Percentiles rank a stretch among this genome's conserved stretches.
These are phyloP conservation scores for Hydroisotoma schaefferi DNA, from an alignment of 2,888 invertebrate species.

Conservation along the genomic window DNA sequence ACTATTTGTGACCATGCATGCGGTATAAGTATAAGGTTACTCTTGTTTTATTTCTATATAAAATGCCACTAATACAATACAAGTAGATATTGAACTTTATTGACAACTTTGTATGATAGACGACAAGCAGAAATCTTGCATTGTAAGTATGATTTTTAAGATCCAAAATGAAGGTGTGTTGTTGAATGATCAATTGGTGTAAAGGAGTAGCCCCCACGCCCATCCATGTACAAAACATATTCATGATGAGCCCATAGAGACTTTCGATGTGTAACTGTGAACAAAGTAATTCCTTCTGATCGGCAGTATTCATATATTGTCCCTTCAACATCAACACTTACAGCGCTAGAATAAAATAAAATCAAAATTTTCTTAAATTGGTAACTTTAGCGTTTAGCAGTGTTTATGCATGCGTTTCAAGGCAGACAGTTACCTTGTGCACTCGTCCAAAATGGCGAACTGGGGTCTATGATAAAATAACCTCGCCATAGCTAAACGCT, in stretches of 20 bases:
- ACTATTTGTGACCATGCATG: no score
- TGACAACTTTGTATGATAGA: no score
- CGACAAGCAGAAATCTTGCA: no score
- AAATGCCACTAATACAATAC: no score
- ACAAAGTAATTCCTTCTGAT: conserved; percentile 79
- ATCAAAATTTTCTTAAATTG: not conserved
- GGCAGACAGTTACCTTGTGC: conserved; percentile 61
- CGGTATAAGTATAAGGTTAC: no score
- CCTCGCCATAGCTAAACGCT: conserved; percentile 95
- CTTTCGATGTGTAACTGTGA: conserved; percentile 96
- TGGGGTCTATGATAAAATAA: conserved; percentile 96
- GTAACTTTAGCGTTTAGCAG: not conserved
- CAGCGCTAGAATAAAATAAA: conserved; percentile 18
- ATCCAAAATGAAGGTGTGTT: no score
- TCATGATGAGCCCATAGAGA: conserved; percentile 98
- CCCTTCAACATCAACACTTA: conserved; percentile 94
- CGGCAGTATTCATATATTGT: conserved; percentile 93
- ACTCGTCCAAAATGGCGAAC: conserved; percentile 98
- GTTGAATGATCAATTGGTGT: conserved; percentile 64
- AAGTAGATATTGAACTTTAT: no score
- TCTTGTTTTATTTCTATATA: no score
- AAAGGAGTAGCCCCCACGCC: conserved; percentile 84
- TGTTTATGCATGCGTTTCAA: no score
- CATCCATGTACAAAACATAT: conserved; percentile 86
- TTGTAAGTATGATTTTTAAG: no score